A percentile compares a stretch with the other conserved stretches of the same genome.
These are phyloP conservation scores for Taxidea taxus DNA, from an alignment of 2,113 vertebrate species.

Conservation along the genomic window DNA sequence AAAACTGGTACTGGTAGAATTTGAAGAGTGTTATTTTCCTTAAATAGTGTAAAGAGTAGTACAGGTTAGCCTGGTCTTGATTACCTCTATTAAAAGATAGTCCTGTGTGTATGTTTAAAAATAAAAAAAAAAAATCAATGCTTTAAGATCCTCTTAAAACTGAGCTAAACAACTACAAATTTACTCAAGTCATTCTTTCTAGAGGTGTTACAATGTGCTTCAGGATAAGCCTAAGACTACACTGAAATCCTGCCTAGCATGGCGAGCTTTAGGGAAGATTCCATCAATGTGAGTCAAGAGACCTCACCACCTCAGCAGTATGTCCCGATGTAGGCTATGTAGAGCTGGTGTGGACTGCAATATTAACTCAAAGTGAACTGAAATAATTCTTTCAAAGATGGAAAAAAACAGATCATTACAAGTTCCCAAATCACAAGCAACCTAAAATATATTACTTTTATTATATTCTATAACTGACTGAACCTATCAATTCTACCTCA, in stretches of 20 bases:
- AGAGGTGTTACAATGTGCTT: not conserved
- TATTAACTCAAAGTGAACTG: not conserved
- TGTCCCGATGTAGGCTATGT: not conserved
- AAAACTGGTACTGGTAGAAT: not conserved
- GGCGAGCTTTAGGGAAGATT: not conserved
- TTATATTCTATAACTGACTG: not conserved
- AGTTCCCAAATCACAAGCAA: conserved; percentile 10
- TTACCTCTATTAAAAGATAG: not conserved
- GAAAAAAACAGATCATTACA: not conserved
- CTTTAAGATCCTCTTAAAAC: conserved; percentile 7
- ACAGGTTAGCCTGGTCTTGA: not conserved
- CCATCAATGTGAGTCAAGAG: not conserved
- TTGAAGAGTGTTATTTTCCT: conserved; percentile 24
- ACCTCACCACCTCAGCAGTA: not conserved
- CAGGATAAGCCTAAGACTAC: not conserved
- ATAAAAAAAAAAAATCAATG: not conserved
- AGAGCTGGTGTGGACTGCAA: not conserved
- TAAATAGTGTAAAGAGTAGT: not conserved
- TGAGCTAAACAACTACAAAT: not conserved
- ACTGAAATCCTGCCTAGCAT: not conserved
- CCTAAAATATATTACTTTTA: not conserved
- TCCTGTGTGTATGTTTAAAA: not conserved
- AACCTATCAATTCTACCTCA: conserved; percentile 14
- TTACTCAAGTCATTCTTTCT: not conserved
- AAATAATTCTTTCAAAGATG: conserved; percentile 36